A percentile compares a stretch with the other conserved stretches of the same genome.
phyloP scores from a whole-genome alignment of 2,113 vertebrate genomes.

The Patagioenas fasciata region DNA sequence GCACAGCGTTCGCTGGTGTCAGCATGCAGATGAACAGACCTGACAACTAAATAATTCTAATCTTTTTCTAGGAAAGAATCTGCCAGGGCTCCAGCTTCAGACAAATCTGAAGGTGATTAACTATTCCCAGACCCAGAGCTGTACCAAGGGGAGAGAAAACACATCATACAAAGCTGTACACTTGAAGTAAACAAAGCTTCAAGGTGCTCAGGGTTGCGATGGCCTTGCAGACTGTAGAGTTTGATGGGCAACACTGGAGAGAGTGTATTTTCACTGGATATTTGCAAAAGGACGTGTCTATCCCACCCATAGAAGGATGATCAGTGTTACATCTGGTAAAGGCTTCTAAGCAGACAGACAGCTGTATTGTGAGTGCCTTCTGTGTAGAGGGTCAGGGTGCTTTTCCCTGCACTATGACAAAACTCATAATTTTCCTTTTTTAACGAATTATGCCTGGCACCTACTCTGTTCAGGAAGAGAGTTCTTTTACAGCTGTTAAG shows the following conservation, averaged over 20 bases:
- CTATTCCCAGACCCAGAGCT: background rate
- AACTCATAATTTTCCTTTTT: background rate
- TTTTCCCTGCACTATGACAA: background rate
- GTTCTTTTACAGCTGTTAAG: background rate
- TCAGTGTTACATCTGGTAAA: background rate
- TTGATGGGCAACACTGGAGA: background rate
- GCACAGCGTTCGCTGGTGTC: background rate
- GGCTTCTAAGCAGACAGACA: background rate
- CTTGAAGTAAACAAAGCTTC: background rate
- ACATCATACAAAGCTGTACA: background rate
- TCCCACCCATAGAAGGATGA: rapidly evolving
- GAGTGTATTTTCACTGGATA: background rate
- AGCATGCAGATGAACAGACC: background rate
- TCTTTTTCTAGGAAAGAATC: background rate
- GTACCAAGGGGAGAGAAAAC: background rate
- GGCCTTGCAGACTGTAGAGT: background rate
- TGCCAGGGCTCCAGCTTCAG: background rate
- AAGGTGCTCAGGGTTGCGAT: background rate
- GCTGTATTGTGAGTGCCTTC: background rate
- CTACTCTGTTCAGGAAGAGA: background rate
- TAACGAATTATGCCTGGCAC: background rate
- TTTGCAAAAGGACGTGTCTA: background rate
- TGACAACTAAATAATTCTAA: background rate
- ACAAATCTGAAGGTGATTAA: background rate
- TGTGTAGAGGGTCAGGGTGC: background rate